These are phyloP conservation scores for Netelia virgata DNA, from an alignment of 2,888 invertebrate genomes.

Conservation along the genomic window DNA sequence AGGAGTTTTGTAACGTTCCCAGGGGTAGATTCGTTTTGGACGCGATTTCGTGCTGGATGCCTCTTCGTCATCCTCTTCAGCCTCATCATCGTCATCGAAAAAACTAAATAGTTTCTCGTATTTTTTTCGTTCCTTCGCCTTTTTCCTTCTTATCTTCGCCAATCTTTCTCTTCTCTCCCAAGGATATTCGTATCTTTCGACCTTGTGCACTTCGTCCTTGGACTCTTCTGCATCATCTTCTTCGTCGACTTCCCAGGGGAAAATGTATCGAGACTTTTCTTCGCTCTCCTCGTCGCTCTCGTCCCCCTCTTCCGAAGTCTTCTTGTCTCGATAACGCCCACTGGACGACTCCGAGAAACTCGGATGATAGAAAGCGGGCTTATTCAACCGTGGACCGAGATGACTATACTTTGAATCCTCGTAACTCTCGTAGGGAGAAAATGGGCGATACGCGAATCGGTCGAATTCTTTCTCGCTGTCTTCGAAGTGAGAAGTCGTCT, in stretches of 20 bases:
- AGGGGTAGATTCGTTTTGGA: conserved; percentile 69
- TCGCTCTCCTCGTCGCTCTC: conserved; percentile 62
- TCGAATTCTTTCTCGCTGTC: conserved; percentile 74
- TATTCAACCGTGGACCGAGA: conserved; percentile 79
- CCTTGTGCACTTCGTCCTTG: conserved; percentile 56
- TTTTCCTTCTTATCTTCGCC: conserved; percentile 68
- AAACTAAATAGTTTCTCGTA: conserved; percentile 56
- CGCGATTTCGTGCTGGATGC: conserved; percentile 44
- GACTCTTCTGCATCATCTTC: conserved; percentile 67
- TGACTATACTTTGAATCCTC: conserved; percentile 78
- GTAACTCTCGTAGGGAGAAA: conserved; percentile 79
- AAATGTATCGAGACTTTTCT: conserved; percentile 73
- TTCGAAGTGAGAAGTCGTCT: conserved; percentile 59
- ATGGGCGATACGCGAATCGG: conserved; percentile 76
- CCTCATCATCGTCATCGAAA: conserved; percentile 58
- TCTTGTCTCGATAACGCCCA: conserved; percentile 69
- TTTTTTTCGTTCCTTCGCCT: conserved; percentile 50
- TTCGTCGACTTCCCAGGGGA: conserved; percentile 78
- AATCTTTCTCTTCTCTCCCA: conserved; percentile 81
- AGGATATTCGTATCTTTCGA: conserved; percentile 79
- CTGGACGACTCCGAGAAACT: conserved; percentile 61
- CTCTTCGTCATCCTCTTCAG: conserved; percentile 69
- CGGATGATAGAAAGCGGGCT: conserved; percentile 80
- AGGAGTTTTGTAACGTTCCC: conserved; percentile 71
- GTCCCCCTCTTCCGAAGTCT: conserved; percentile 46